phyloP scores from a whole-genome alignment of 1,140 invertebrate species.

The Zaprionus inermis region DNA sequence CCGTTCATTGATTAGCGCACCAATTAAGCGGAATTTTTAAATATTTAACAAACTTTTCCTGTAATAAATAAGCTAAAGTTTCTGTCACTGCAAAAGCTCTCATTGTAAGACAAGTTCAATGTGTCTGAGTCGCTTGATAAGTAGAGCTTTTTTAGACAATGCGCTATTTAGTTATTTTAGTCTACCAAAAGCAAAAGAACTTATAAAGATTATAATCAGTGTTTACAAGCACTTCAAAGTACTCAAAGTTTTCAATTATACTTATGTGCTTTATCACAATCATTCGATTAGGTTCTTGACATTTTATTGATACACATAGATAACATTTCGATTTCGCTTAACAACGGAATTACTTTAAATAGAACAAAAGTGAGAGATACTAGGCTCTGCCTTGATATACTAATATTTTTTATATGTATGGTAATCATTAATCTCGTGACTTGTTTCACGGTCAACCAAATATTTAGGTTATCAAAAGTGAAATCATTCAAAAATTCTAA shows the following conservation, averaged over 20 bases:
- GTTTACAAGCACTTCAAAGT: neutral
- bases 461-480: constrained; percentile 5
- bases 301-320: neutral
- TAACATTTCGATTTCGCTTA: neutral
- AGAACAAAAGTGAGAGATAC: neutral
- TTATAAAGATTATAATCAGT: neutral
- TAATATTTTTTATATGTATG: too few relatives aligned
- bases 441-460: neutral
- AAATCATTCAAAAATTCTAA: neutral
- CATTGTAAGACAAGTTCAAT: neutral
- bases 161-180: neutral
- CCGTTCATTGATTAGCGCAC: neutral
- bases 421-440: constrained; percentile 17
- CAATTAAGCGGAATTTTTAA: neutral
- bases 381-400: neutral
- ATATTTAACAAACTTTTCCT: neutral
- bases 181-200: neutral
- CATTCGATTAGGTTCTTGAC: neutral
- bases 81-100: neutral
- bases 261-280: neutral
- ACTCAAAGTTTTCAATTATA: constrained; percentile 1
- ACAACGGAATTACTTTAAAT: neutral
- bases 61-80: neutral
- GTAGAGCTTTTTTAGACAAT: neutral
- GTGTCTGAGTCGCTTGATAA: constrained; percentile 4